These are phyloP conservation scores for Fulmarus glacialis DNA, from an alignment of 2,113 vertebrate species.

Conservation along the genomic window DNA sequence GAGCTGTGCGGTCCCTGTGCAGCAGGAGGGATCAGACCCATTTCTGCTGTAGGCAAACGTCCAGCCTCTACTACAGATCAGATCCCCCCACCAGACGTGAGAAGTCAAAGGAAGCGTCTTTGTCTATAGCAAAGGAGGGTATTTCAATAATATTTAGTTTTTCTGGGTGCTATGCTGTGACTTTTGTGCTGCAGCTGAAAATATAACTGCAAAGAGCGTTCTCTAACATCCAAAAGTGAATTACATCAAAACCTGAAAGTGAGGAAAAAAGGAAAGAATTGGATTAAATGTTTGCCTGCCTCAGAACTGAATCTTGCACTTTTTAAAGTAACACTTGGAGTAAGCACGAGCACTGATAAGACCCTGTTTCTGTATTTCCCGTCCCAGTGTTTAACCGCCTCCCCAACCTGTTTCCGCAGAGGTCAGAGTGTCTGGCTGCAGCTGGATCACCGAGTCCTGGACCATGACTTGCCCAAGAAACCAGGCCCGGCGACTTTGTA, in stretches of 20 bases:
- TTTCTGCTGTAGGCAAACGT: background rate
- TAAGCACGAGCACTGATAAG: fast-evolving
- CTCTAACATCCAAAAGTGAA: background rate
- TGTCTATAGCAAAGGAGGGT: background rate
- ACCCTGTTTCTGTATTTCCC: background rate
- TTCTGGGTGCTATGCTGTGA: background rate
- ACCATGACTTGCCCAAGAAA: constrained; percentile 93
- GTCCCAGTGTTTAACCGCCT: background rate
- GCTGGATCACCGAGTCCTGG: constrained; percentile 93
- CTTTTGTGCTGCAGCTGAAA: background rate
- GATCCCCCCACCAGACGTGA: fast-evolving
- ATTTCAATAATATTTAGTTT: background rate
- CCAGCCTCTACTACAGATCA: background rate
- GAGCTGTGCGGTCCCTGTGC: fast-evolving
- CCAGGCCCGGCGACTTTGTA: constrained; percentile 82
- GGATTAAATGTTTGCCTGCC: background rate
- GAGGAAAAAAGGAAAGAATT: background rate
- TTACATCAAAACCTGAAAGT: background rate
- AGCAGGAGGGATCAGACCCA: background rate
- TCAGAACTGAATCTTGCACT: background rate
- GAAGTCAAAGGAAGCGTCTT: background rate
- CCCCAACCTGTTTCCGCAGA: constrained; percentile 69
- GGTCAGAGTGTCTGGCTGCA: constrained; percentile 96
- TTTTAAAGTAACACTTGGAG: background rate
- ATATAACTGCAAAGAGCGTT: fast-evolving